Percentiles rank a stretch among this genome's conserved stretches.
Evolutionary conservation across 2,797 vertebrate genomes (phyloP).

Genomic region (Gouania willdenowi): DNA sequence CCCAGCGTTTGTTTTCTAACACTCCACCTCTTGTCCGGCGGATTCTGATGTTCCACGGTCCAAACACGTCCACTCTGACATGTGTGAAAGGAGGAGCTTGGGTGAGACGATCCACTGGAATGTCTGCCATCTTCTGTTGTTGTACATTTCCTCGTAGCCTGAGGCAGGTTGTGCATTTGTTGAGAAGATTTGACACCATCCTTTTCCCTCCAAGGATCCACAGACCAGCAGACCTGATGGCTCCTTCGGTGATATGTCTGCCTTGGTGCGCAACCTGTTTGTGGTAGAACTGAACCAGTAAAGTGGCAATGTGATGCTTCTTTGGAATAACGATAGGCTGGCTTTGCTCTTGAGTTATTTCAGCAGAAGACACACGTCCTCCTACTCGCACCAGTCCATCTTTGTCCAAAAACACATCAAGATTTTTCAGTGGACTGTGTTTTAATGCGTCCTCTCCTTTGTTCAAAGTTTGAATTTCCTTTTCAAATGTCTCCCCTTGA

Average conservation of each 20-base stretch:
- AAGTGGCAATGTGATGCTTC: neutral
- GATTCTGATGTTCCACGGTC: neutral
- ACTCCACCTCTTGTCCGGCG: neutral
- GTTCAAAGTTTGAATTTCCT: neutral
- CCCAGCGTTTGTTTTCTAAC: slow-evolving; percentile 1
- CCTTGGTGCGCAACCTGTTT: neutral
- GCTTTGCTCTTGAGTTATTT: neutral
- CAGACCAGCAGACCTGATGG: neutral
- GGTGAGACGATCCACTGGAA: neutral
- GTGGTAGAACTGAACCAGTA: slow-evolving; percentile 5
- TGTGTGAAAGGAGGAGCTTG: neutral
- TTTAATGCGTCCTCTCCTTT: neutral
- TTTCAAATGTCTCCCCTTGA: neutral
- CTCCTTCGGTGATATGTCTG: slow-evolving; percentile 1
- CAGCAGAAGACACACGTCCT: neutral
- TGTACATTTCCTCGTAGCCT: neutral
- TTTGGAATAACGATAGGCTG: slow-evolving; percentile 5
- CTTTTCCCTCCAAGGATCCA: slow-evolving; percentile 5
- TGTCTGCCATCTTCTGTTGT: slow-evolving; percentile 1
- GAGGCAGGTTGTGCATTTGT: slow-evolving; percentile 1
- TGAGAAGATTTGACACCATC: neutral
- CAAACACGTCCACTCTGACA: neutral
- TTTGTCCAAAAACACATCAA: no score
- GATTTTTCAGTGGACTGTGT: no score
- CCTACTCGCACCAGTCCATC: neutral